phyloP scores from a whole-genome alignment of 1,140 invertebrate genomes.

The Drosophila repleta region DNA sequence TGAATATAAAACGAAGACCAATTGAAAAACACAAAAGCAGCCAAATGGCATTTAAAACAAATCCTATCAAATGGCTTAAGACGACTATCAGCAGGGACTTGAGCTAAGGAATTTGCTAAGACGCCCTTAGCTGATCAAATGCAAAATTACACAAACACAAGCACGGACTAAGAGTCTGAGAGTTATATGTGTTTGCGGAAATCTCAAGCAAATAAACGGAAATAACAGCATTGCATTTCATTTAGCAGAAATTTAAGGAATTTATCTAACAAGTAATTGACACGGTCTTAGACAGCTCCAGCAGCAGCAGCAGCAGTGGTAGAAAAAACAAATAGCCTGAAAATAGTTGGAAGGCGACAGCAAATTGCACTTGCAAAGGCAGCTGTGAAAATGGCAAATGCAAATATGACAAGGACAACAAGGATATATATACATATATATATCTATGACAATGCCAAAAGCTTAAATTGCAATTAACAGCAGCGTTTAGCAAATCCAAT shows the following conservation, averaged over 20 bases:
- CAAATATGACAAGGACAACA: conserved; percentile 28
- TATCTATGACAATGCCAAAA: conserved; percentile 31
- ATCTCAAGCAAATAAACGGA: conserved; percentile 26
- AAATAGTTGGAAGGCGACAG: conserved; percentile 14
- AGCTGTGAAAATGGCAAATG: conserved; percentile 26
- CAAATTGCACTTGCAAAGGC: conserved; percentile 1
- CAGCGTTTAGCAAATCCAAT: conserved; percentile 34
- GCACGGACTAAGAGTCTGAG: background rate
- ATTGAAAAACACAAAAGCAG: background rate
- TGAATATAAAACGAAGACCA: background rate
- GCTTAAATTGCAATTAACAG: conserved; percentile 64
- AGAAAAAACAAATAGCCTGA: conserved; percentile 28
- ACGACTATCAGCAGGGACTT: conserved; percentile 14
- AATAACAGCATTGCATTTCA: conserved; percentile 38
- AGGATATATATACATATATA: conserved; percentile 5
- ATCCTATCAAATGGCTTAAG: conserved; percentile 15
- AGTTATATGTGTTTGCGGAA: conserved; percentile 14
- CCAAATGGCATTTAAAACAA: conserved; percentile 28
- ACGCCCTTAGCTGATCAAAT: conserved; percentile 11
- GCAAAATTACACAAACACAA: conserved; percentile 9
- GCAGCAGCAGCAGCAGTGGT: too few relatives aligned
- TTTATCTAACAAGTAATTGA: conserved; percentile 56
- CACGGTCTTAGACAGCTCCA: conserved; percentile 22
- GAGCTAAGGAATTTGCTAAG: conserved; percentile 19
- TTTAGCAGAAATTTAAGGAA: conserved; percentile 44